phyloP scores from a whole-genome alignment of 2,888 invertebrate species.

The Hirtodrosophila trivittata region DNA sequence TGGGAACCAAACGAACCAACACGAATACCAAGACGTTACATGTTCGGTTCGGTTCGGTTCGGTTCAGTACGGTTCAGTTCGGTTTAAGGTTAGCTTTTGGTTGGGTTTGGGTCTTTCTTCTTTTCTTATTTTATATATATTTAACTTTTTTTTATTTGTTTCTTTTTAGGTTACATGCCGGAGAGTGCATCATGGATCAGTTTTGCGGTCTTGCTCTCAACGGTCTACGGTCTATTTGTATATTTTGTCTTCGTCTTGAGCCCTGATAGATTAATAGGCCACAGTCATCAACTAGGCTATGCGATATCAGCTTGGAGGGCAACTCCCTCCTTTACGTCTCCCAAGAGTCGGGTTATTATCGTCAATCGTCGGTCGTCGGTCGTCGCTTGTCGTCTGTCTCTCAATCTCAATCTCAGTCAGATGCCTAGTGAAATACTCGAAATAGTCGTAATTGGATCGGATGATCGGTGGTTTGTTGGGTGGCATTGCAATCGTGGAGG shows the following conservation, averaged over 20 bases:
- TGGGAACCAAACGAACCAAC: constrained; percentile 62
- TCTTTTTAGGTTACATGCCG: constrained; percentile 33
- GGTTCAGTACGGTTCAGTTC: constrained; percentile 10
- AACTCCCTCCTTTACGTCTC: not conserved
- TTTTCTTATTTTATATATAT: constrained; percentile 3
- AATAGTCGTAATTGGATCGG: too few relatives aligned
- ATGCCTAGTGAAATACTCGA: too few relatives aligned
- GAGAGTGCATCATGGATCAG: constrained; percentile 38
- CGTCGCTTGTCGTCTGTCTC: constrained; percentile 15
- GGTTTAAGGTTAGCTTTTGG: constrained; percentile 21
- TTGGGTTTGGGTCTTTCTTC: constrained; percentile 14
- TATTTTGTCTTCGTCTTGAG: constrained; percentile 27
- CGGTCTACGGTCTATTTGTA: not conserved
- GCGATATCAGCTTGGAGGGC: not conserved
- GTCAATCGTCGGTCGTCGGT: constrained; percentile 27
- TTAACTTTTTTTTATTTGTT: constrained; percentile 5
- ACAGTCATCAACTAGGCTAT: constrained; percentile 48
- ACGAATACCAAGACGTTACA: constrained; percentile 19
- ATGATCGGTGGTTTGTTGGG: too few relatives aligned
- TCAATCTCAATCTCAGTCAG: too few relatives aligned
- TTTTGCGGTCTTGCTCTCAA: constrained; percentile 51
- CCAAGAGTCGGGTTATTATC: too few relatives aligned
- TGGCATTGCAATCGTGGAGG: too few relatives aligned
- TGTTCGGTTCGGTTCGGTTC: constrained; percentile 13
- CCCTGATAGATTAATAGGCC: constrained; percentile 75